Evolutionary conservation across 1,140 invertebrate species (phyloP), one percentile per base, ranked within the genome.

Genomic region (Mylabris phalerata): DNA sequence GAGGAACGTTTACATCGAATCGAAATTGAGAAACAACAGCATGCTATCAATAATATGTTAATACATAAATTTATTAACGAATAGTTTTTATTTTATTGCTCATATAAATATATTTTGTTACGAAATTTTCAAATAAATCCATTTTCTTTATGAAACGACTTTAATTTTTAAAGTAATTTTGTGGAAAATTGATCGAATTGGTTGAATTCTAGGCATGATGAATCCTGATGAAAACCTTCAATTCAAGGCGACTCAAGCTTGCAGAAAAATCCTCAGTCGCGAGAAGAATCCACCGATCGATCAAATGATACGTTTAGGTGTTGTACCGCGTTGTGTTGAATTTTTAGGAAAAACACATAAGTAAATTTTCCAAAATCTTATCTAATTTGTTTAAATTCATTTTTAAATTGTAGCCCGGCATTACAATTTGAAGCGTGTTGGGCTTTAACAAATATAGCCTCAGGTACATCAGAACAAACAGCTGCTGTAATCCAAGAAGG

Each of bases 361-460:
- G 88, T 92, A 80, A 75, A 78, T 75, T 27, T 26, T 47, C n/a
- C n/a, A 13, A 44, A 48, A 27, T 7, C 3, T 9, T 10, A 19
- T 1, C 19, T 0, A 19, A 19, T 19, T 19, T 19, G 19, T 19
- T 24, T 13, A 39, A 50, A 5, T 32, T 5, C 3, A 32, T 32
- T 32, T 32, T 32, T 45, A 50, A 19, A 19, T 79, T 79, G 9
- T 71, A 94, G 92, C 66, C 77, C 89, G n/a, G 80, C 85, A 48
- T 75, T 98, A 7, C 95, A 98, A 75, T 98, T 98, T 79, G 97
- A 99, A 78, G 89, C 95, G 26, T 90, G 95, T 1, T 99, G 97
- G 97, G 95, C 94, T 1, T 75, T 99, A 19, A 99, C 97, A 38
- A 99, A 99, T 71, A 95, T 99, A 62, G 96, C 97, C 9, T 98